Evolutionary conservation across 2,797 vertebrate genomes (phyloP), one percentile per base, ranked within the genome.

Genomic region (Oreonectes daqikongensis): DNA sequence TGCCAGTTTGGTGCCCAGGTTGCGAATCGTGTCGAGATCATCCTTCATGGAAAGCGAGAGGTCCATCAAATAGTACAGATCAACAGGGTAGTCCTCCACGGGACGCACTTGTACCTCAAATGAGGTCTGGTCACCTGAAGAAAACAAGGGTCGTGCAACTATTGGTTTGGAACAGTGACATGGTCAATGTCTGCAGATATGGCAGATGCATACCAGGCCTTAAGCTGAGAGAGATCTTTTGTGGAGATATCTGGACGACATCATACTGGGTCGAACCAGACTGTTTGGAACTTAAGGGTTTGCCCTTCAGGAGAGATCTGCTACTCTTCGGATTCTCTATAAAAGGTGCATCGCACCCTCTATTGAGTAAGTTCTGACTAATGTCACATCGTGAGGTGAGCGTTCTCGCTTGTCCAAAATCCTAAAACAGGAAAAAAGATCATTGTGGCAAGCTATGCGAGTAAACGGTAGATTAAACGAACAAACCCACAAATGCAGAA

Each of bases 31-130:
- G 74, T 96, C 94, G 84, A 99, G 87, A 83, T 99, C 97, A 0
- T 99, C 96, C 0, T 99, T 99, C 98, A 99, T 99, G 87, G 98
- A 99, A 20, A 99, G 91, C 2, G 98, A 99, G 28, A 99, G 95
- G 82, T 99, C 98, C 98, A 99, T 99, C 87, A 99, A 89, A 91
- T 99, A 99, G 88, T 99, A 99, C 7, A 99, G 90, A 78, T 99
- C 98, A 88, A 99, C 96, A 0, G 98, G 98, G 72, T 99, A 99
- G 82, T 99, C 98, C 84, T 99, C 96, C 85, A 99, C 96, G 81
- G 97, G 97, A n/a, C 96, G 94, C 52, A 99, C 96, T 82, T 98
- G 94, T 46, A 99, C 90, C 28, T 83, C 91, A 84, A 99, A 97
- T 14, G 89, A 92, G 0, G 93, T 92, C 87, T 85, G 92, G 69